Conservation (phyloP, 2,888 invertebrate genomes). For the Polydrusus cervinus region DNA sequence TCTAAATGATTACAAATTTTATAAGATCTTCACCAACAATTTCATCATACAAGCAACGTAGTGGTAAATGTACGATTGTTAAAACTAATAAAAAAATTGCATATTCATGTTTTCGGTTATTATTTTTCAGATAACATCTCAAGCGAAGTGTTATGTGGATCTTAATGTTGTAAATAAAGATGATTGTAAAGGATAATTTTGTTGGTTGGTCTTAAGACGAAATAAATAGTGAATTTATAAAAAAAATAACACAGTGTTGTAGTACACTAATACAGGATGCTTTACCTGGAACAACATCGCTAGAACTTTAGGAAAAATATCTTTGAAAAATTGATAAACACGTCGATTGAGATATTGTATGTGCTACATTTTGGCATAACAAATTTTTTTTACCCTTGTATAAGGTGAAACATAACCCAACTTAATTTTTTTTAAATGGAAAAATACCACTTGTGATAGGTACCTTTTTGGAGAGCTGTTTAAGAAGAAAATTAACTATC, state of each 20-base stretch:
- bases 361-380: no score
- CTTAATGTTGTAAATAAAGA: background rate
- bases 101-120: constrained; percentile 16
- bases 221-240: background rate
- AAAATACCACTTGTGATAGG: no score
- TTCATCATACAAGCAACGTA: background rate
- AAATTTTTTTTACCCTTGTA: no score
- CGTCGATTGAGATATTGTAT: no score
- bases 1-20: background rate
- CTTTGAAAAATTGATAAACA: no score
- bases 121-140: constrained; percentile 14
- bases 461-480: no score
- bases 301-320: no score
- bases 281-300: no score
- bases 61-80: background rate
- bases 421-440: no score
- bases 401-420: no score
- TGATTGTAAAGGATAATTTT: background rate
- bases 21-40: background rate
- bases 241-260: background rate
- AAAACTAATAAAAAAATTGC: constrained; percentile 16
- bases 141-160: background rate
- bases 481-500: no score
- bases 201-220: background rate
- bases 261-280: background rate